phyloP scores from a whole-genome alignment of 2,113 vertebrate species.

The Prunella fulvescens region DNA sequence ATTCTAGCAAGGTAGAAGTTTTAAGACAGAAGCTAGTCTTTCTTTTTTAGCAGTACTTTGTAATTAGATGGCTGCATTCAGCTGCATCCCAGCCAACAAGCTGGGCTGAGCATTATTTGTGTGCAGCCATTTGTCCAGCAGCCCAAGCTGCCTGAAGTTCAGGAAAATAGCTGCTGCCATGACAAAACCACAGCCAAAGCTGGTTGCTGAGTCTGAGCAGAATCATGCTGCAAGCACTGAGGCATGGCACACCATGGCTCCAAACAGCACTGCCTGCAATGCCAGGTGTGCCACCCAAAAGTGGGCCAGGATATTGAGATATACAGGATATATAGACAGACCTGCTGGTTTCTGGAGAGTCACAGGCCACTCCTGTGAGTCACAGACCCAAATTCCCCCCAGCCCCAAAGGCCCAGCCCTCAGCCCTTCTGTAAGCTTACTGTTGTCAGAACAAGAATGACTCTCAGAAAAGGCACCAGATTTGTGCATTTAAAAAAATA shows the following conservation, averaged over 20 bases:
- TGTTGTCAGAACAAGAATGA: neutral
- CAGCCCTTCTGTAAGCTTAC: neutral
- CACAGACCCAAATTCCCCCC: neutral
- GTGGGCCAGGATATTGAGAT: neutral
- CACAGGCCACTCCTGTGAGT: neutral
- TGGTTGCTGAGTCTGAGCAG: neutral
- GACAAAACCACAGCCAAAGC: neutral
- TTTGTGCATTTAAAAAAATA: neutral
- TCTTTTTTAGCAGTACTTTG: neutral
- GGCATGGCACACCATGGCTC: neutral
- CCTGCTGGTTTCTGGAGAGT: neutral
- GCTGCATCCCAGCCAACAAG: accelerated
- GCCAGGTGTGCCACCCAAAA: neutral
- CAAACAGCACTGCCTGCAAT: neutral
- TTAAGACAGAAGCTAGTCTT: neutral
- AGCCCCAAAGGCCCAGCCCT: neutral
- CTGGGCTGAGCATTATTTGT: neutral
- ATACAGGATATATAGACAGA: neutral
- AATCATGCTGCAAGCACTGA: neutral
- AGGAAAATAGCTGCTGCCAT: neutral
- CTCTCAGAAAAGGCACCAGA: neutral
- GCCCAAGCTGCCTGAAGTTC: neutral
- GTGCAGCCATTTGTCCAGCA: neutral
- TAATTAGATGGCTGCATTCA: neutral
- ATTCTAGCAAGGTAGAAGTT: neutral